Percentiles rank a stretch among this genome's conserved stretches.
Evolutionary conservation across 1,140 invertebrate species (phyloP).

Genomic region (Caerostris darwini): DNA sequence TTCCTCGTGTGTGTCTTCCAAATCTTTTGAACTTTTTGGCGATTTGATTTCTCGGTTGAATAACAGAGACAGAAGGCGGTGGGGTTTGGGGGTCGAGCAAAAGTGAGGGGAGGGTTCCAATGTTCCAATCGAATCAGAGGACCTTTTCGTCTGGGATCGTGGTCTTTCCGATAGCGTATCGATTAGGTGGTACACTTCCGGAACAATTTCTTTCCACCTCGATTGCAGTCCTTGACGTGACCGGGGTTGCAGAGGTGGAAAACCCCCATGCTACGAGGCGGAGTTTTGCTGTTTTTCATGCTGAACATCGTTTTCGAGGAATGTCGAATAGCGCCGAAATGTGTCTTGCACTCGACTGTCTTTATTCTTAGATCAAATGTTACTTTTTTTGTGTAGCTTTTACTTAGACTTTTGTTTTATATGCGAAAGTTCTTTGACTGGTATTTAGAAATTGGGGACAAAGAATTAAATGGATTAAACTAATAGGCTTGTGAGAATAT

Average conservation of each 20-base stretch:
- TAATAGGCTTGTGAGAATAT: too few relatives aligned
- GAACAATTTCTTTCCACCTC: background rate
- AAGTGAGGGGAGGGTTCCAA: background rate
- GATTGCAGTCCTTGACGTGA: background rate
- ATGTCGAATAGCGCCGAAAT: too few relatives aligned
- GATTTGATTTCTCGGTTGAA: background rate
- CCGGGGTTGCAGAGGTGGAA: background rate
- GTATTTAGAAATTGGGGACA: too few relatives aligned
- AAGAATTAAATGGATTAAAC: too few relatives aligned
- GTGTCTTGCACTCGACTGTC: too few relatives aligned
- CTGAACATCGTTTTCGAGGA: too few relatives aligned
- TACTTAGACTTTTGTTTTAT: too few relatives aligned
- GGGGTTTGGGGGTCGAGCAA: background rate
- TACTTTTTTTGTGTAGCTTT: too few relatives aligned
- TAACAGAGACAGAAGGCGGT: background rate
- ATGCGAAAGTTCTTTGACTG: too few relatives aligned
- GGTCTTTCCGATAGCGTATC: slow-evolving; percentile 18
- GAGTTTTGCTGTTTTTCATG: background rate
- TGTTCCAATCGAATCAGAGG: background rate
- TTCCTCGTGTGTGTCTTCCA: background rate
- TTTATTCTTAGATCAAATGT: too few relatives aligned
- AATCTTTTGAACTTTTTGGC: background rate
- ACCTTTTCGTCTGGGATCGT: background rate
- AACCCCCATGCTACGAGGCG: too few relatives aligned
- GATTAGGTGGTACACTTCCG: background rate